Percentiles rank a stretch among this genome's conserved stretches.
These are phyloP conservation scores for Antheraea mylitta DNA, from an alignment of 1,140 invertebrate species.

Conservation along the genomic window DNA sequence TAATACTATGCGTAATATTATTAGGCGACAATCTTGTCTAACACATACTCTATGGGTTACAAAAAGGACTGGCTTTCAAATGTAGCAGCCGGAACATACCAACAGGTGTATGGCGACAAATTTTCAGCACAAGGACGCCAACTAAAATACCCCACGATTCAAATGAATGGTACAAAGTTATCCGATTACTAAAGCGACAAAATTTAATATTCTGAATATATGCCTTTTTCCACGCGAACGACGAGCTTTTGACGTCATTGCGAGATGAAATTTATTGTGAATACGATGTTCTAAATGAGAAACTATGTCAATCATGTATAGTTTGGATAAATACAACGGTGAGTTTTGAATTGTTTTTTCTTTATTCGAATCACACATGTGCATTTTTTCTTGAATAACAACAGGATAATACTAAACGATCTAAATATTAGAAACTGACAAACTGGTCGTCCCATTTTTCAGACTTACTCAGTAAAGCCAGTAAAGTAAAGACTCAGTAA, in stretches of 20 bases:
- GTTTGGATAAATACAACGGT: too few relatives aligned
- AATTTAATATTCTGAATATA: background rate
- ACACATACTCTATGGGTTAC: background rate
- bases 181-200: background rate
- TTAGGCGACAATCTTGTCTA: too few relatives aligned
- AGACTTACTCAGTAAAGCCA: too few relatives aligned
- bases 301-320: background rate
- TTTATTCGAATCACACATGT: too few relatives aligned
- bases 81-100: background rate
- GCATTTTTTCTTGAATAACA: too few relatives aligned
- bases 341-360: too few relatives aligned
- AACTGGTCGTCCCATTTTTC: too few relatives aligned
- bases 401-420: too few relatives aligned
- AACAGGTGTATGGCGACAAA: background rate
- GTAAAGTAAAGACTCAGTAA: too few relatives aligned
- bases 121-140: background rate
- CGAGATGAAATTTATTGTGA: background rate
- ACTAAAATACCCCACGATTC: background rate
- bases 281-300: background rate
- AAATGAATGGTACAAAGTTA: background rate
- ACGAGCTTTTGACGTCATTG: background rate
- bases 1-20: too few relatives aligned
- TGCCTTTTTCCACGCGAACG: background rate
- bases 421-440: too few relatives aligned
- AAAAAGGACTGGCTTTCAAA: background rate